Conservation (phyloP, 35 echinoderm and acorn worm species). For the Apostichopus parvimensis region DNA sequence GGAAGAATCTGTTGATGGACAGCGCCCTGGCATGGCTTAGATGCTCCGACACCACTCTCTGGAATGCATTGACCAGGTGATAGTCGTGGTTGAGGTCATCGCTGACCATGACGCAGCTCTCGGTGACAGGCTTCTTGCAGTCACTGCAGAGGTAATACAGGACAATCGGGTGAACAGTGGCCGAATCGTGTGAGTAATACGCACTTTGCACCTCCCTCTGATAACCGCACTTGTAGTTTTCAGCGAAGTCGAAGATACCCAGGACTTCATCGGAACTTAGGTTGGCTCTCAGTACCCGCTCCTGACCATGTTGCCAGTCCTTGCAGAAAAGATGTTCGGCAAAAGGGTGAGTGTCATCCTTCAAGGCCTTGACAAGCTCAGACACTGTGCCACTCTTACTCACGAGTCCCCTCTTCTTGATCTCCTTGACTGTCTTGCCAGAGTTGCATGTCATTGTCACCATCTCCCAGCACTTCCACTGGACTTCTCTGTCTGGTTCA, state of each 20-base stretch:
- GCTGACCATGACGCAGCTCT: slow-evolving; percentile 54
- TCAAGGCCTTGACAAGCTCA: slow-evolving; percentile 12
- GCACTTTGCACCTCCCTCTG: slow-evolving; percentile 72
- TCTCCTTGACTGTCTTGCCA: slow-evolving; percentile 3
- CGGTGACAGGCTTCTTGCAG: slow-evolving; percentile 54
- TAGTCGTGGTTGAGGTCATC: slow-evolving; percentile 9
- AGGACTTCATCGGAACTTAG: slow-evolving; percentile 45
- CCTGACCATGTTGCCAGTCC: slow-evolving; percentile 53
- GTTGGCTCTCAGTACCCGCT: slow-evolving; percentile 22
- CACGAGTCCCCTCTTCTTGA: slow-evolving; percentile 33
- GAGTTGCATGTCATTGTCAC: neutral
- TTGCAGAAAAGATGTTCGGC: slow-evolving; percentile 49
- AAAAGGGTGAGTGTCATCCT: slow-evolving; percentile 45
- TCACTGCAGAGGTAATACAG: slow-evolving; percentile 58
- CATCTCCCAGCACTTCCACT: slow-evolving; percentile 52
- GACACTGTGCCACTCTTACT: slow-evolving; percentile 10
- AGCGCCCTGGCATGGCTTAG: slow-evolving; percentile 1
- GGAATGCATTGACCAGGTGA: slow-evolving; percentile 31
- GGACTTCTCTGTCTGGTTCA: neutral
- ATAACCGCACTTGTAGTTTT: slow-evolving; percentile 73
- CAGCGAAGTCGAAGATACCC: slow-evolving; percentile 30
- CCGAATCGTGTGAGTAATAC: slow-evolving; percentile 65
- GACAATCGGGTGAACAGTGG: slow-evolving; percentile 71
- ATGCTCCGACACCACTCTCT: neutral
- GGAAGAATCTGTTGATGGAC: slow-evolving; percentile 14